Conservation (phyloP, 2,113 vertebrate genomes). For the Drymodes brunneopygia region DNA sequence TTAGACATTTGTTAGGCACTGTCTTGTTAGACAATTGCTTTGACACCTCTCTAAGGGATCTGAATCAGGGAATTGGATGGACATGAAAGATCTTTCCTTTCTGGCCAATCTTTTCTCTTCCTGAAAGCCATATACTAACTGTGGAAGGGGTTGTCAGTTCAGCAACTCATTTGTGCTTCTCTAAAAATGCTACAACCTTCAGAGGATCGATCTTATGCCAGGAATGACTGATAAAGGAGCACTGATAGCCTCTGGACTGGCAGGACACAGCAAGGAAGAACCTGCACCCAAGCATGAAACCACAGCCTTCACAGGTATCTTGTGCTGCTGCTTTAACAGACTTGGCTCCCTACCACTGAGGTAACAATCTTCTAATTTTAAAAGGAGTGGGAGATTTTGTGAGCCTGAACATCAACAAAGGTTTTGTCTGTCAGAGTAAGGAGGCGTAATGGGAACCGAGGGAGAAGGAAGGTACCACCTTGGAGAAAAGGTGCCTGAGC, state of each 20-base stretch:
- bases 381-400: slow-evolving; percentile 16
- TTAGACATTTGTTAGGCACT: neutral
- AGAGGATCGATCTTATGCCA: neutral
- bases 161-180: neutral
- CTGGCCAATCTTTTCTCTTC: neutral
- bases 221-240: neutral
- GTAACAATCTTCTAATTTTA: neutral
- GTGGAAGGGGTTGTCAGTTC: neutral
- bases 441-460: neutral
- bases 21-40: neutral
- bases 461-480: neutral
- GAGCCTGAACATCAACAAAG: neutral
- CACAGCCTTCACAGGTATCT: neutral
- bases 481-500: neutral
- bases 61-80: neutral
- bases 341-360: neutral
- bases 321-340: neutral
- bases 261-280: accelerated
- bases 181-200: neutral
- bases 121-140: neutral
- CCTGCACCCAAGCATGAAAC: neutral
- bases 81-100: neutral
- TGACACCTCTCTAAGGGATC: neutral
- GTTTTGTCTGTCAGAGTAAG: slow-evolving; percentile 26
- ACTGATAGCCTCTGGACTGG: neutral